Evolutionary conservation across 2,888 invertebrate species (phyloP).

Genomic region (Mimas tiliae): DNA sequence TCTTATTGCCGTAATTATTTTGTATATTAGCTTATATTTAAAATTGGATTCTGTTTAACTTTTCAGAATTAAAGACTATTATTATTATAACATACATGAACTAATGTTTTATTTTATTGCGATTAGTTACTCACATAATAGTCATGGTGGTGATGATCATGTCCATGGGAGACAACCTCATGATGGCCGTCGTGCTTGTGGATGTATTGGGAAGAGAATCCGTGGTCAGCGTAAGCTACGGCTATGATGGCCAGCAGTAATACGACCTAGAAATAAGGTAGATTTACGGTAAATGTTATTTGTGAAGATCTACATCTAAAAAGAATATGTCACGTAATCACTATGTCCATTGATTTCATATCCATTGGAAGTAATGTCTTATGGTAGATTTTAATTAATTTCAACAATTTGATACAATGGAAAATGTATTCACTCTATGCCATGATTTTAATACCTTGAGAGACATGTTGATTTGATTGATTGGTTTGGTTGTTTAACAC

Average conservation of each 20-base stretch:
- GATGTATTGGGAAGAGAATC: conserved; percentile 50
- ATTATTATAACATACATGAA: too few species aligned
- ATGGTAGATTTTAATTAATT: not conserved
- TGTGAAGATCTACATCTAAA: too few species aligned
- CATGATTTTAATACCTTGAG: conserved; percentile 3
- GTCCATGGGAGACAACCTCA: conserved; percentile 37
- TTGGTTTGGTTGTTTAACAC: conserved; percentile 29
- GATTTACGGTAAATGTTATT: too few species aligned
- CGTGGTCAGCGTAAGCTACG: conserved; percentile 29
- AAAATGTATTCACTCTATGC: not conserved
- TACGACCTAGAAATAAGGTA: conserved; percentile 15
- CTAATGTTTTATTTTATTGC: not conserved
- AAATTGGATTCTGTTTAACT: too few species aligned
- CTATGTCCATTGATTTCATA: too few species aligned
- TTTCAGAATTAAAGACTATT: too few species aligned
- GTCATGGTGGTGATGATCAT: conserved; percentile 42
- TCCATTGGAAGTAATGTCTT: too few species aligned
- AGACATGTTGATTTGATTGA: conserved; percentile 19
- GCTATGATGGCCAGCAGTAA: conserved; percentile 2
- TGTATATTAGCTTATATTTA: too few species aligned
- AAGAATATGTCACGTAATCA: too few species aligned
- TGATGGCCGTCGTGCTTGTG: conserved; percentile 48
- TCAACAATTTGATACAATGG: not conserved
- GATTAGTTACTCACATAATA: conserved; percentile 42
- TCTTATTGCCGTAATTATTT: too few species aligned